These are phyloP conservation scores for Achatina immaculata DNA, from an alignment of 1,140 invertebrate genomes.

Conservation along the genomic window DNA sequence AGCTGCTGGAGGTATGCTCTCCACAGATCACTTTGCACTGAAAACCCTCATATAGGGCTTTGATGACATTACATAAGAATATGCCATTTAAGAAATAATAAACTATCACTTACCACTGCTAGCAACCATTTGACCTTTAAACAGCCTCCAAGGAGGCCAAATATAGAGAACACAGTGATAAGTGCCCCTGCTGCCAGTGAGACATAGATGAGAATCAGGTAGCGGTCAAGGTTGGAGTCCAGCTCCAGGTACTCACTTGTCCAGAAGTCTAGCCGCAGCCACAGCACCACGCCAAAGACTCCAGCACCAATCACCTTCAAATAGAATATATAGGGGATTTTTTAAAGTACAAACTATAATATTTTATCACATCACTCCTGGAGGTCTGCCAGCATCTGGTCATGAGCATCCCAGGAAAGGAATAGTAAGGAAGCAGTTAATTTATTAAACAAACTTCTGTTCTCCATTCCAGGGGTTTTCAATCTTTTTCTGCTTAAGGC, in stretches of 20 bases:
- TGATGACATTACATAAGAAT: too few species aligned
- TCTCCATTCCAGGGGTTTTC: too few species aligned
- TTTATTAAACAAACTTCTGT: too few species aligned
- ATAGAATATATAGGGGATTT: background rate
- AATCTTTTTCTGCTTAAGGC: too few species aligned
- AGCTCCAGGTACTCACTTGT: conserved; percentile 43
- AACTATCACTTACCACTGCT: conserved; percentile 39
- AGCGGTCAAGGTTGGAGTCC: conserved; percentile 31
- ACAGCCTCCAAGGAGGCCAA: conserved; percentile 41
- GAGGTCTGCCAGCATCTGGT: too few species aligned
- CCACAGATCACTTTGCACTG: too few species aligned
- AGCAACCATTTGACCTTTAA: conserved; percentile 37
- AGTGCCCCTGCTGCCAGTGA: conserved; percentile 36
- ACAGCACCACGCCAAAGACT: conserved; percentile 46
- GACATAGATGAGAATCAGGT: conserved; percentile 44
- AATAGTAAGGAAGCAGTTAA: too few species aligned
- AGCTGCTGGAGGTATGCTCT: too few species aligned
- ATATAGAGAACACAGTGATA: conserved; percentile 40
- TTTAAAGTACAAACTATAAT: too few species aligned
- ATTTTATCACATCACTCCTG: too few species aligned
- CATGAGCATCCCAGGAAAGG: background rate
- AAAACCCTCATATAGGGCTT: too few species aligned
- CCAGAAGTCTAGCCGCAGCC: conserved; percentile 46
- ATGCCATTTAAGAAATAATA: too few species aligned
- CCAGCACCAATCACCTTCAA: conserved; percentile 43